phyloP scores from a whole-genome alignment of 2,797 vertebrate genomes.

The Scarus forsteni region DNA sequence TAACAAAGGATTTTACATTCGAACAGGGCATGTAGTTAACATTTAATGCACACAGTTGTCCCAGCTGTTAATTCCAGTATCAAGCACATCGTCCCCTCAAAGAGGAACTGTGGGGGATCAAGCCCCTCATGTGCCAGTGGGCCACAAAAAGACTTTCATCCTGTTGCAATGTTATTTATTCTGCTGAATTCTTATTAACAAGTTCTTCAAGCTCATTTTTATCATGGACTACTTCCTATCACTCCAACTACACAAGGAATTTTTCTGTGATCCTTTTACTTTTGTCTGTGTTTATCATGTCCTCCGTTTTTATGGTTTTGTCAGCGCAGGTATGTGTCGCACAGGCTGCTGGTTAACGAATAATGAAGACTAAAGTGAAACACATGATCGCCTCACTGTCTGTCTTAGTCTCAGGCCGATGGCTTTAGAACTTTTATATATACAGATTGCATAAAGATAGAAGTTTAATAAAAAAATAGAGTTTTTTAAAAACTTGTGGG shows the following conservation, averaged over 20 bases:
- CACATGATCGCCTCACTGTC: constrained; percentile 68
- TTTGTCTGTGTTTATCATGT: constrained; percentile 49
- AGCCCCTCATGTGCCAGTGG: constrained; percentile 31
- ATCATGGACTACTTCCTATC: constrained; percentile 64
- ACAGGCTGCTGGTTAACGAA: constrained; percentile 55
- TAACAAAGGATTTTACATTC: constrained; percentile 36
- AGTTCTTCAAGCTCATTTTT: constrained; percentile 38
- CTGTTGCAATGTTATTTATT: constrained; percentile 81
- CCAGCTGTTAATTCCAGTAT: constrained; percentile 14
- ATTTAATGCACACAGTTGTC: constrained; percentile 34
- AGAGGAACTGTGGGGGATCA: constrained; percentile 31
- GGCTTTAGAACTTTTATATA: constrained; percentile 89
- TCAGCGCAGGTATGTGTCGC: constrained; percentile 52
- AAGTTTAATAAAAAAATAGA: constrained; percentile 86
- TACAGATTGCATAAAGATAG: constrained; percentile 85
- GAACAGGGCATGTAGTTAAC: constrained; percentile 44
- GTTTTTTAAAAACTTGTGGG: constrained; percentile 75
- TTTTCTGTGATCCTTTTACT: constrained; percentile 19
- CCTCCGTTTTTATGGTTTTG: constrained; percentile 66
- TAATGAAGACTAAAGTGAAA: constrained; percentile 73
- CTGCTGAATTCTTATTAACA: constrained; percentile 49
- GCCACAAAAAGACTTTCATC: constrained; percentile 63
- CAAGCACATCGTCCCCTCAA: constrained; percentile 25
- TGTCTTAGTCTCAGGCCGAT: constrained; percentile 81
- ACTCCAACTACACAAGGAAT: constrained; percentile 53